Evolutionary conservation across 2,113 vertebrate genomes (phyloP).

Genomic region (Notarius lentiginosus): DNA sequence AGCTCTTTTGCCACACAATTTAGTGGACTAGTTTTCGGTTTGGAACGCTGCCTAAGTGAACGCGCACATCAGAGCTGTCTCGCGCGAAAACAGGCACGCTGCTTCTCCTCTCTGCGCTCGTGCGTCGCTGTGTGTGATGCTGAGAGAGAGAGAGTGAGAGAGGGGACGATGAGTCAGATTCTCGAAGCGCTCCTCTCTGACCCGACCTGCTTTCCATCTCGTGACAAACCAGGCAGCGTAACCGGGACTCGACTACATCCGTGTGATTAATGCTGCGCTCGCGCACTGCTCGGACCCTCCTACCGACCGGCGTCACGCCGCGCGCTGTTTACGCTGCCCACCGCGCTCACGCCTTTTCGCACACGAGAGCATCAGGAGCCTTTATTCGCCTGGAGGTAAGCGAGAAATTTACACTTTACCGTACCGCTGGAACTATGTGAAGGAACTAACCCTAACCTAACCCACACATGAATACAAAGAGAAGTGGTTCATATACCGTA

Average conservation of each 20-base stretch:
- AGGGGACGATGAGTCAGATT: background rate
- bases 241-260: background rate
- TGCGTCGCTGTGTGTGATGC: background rate
- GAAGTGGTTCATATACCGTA: no score
- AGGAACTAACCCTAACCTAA: no score
- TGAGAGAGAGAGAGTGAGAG: no score
- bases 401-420: background rate
- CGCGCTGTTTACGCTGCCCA: conserved; percentile 65
- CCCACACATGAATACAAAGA: no score
- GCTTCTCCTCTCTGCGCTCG: background rate
- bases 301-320: conserved; percentile 54
- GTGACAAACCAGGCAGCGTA: conserved; percentile 2
- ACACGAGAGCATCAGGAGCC: conserved; percentile 19
- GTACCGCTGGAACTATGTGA: no score
- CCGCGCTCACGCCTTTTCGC: conserved; percentile 22
- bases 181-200: background rate
- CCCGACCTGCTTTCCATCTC: background rate
- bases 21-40: conserved; percentile 12
- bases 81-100: background rate
- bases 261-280: conserved; percentile 49
- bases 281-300: conserved; percentile 63
- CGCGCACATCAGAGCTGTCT: background rate
- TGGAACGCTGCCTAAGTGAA: background rate
- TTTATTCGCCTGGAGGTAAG: conserved; percentile 37
- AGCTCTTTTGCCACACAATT: background rate